Percentiles rank a stretch among this genome's conserved stretches.
These are phyloP conservation scores for Tetragonisca angustula DNA, from an alignment of 2,888 invertebrate genomes.

Conservation along the genomic window DNA sequence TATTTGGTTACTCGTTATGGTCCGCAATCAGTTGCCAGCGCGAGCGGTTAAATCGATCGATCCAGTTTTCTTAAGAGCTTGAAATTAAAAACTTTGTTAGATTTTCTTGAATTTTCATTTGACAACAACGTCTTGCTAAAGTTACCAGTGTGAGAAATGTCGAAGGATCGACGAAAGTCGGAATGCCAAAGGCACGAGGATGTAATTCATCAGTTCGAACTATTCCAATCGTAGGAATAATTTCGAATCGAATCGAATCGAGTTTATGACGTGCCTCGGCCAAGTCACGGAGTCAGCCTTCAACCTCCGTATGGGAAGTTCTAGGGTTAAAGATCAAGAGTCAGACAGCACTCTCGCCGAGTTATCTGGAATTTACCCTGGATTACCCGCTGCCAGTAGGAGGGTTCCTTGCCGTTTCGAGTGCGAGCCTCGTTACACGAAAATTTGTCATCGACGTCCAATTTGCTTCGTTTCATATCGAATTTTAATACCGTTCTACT, in stretches of 20 bases:
- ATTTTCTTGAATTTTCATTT: not conserved
- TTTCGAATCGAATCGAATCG: constrained; percentile 26
- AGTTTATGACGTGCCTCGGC: constrained; percentile 22
- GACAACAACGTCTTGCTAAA: not conserved
- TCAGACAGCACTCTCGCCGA: constrained; percentile 26
- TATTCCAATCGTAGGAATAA: constrained; percentile 33
- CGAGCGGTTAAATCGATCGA: no score
- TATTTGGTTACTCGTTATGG: no score
- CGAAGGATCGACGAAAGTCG: not conserved
- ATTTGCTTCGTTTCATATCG: constrained; percentile 4
- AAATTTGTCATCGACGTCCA: constrained; percentile 12
- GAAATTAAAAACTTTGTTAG: no score
- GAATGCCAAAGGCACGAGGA: not conserved
- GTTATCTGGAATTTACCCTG: constrained; percentile 48
- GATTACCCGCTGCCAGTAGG: constrained; percentile 15
- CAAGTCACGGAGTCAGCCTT: constrained; percentile 19
- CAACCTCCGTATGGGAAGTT: constrained; percentile 13
- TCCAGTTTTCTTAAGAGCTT: no score
- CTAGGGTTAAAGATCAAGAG: constrained; percentile 44
- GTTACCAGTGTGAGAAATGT: not conserved
- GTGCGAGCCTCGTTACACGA: constrained; percentile 33
- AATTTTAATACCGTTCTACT: not conserved
- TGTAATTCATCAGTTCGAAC: constrained; percentile 21
- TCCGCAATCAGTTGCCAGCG: no score
- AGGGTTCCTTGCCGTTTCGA: constrained; percentile 36